These are phyloP conservation scores for Lagodon rhomboides DNA, from an alignment of 2,797 vertebrate genomes.

Conservation along the genomic window DNA sequence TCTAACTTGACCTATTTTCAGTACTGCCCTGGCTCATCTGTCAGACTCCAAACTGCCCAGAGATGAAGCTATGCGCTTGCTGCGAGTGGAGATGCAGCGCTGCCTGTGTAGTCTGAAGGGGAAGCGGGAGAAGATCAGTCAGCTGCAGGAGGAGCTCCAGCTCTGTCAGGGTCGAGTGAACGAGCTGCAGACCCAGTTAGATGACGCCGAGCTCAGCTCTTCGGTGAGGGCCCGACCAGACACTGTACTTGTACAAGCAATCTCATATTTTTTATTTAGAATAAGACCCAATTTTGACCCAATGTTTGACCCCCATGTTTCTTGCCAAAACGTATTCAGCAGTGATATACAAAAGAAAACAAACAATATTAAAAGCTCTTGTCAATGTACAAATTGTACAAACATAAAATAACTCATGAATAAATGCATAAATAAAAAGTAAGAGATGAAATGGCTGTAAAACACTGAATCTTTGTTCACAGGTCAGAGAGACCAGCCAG, in stretches of 20 bases:
- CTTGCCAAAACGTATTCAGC: neutral
- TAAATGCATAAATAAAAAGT: neutral
- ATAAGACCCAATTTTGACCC: neutral
- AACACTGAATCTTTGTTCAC: constrained; percentile 26
- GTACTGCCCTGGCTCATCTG: constrained; percentile 74
- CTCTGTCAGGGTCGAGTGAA: constrained; percentile 75
- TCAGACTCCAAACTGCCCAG: constrained; percentile 84
- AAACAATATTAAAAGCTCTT: neutral
- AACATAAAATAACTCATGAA: neutral
- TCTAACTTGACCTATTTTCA: constrained; percentile 17
- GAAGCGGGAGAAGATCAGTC: constrained; percentile 90
- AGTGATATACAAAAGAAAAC: neutral
- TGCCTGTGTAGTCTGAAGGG: constrained; percentile 90
- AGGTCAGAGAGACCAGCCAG: constrained; percentile 82
- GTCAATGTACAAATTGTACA: accelerated
- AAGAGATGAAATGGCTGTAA: neutral
- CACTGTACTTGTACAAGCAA: neutral
- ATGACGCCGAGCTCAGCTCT: constrained; percentile 79
- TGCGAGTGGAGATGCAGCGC: constrained; percentile 91
- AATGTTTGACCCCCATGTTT: too few relatives aligned
- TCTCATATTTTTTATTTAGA: neutral
- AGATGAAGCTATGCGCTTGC: constrained; percentile 87
- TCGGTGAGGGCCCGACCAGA: constrained; percentile 75
- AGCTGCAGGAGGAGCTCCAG: constrained; percentile 88
- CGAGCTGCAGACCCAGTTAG: constrained; percentile 81